Evolutionary conservation across 1,140 invertebrate species (phyloP).

Genomic region (Zaprionus taronus): DNA sequence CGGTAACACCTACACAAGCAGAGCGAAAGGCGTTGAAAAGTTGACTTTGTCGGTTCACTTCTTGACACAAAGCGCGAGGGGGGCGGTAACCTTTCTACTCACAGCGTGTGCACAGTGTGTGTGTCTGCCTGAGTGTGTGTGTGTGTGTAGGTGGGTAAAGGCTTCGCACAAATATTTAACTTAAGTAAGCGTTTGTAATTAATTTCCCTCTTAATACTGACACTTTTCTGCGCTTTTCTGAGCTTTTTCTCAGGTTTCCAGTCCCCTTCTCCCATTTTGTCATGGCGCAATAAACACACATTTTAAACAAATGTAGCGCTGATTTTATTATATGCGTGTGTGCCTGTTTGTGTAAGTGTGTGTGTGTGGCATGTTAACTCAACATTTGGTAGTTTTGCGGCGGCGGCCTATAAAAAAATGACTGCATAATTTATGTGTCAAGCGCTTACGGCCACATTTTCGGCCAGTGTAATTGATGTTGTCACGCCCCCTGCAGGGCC

Average conservation of each 20-base stretch:
- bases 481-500: constrained; percentile 25
- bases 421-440: constrained; percentile 78
- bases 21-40: constrained; percentile 44
- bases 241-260: constrained; percentile 51
- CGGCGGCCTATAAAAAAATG: constrained; percentile 55
- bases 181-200: constrained; percentile 80
- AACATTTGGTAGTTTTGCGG: constrained; percentile 25
- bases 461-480: constrained; percentile 38
- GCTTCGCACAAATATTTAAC: constrained; percentile 77
- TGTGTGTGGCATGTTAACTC: constrained; percentile 21
- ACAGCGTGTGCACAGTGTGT: not conserved
- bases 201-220: constrained; percentile 78
- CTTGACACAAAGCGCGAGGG: not conserved
- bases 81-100: not conserved
- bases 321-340: constrained; percentile 19
- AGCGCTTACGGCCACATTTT: constrained; percentile 58
- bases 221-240: constrained; percentile 65
- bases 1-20: not conserved
- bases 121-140: constrained; percentile 8
- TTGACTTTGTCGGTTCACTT: constrained; percentile 43
- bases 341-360: not conserved
- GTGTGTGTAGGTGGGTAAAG: constrained; percentile 28
- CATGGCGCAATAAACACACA: constrained; percentile 79
- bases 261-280: constrained; percentile 10
- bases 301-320: constrained; percentile 72